phyloP scores from a whole-genome alignment of 2,113 vertebrate species.

The Melanerpes formicivorus region DNA sequence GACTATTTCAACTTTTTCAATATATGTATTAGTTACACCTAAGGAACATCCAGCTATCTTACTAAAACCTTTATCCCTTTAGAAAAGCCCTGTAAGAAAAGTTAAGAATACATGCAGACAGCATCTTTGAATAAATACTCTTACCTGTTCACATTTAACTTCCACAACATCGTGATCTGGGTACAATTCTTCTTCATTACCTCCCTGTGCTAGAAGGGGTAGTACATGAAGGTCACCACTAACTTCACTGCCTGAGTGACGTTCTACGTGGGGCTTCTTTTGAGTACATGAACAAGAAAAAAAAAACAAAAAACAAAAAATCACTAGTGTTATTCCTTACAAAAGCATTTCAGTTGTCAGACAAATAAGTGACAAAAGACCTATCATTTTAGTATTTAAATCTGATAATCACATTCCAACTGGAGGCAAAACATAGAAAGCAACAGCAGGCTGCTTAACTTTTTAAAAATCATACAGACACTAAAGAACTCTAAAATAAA shows the following conservation, averaged over 20 bases:
- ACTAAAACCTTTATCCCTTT: neutral
- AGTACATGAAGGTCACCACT: neutral
- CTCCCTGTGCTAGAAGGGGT: neutral
- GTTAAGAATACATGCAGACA: neutral
- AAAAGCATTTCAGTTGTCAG: neutral
- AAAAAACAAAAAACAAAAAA: neutral
- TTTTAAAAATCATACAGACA: neutral
- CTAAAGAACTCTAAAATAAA: neutral
- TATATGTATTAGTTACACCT: neutral
- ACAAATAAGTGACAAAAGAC: neutral
- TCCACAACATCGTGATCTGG: constrained; percentile 21
- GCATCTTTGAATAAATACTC: neutral
- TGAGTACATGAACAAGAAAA: neutral
- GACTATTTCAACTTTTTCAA: neutral
- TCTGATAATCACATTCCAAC: neutral
- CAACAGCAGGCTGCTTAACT: neutral
- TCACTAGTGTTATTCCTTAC: neutral
- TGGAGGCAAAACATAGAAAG: neutral
- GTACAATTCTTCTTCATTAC: neutral
- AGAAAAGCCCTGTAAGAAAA: neutral
- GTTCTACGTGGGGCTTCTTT: constrained; percentile 77
- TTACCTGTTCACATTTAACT: constrained; percentile 66
- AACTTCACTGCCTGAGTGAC: constrained; percentile 69
- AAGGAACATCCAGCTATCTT: neutral
- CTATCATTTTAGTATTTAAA: neutral